phyloP scores from a whole-genome alignment of 2,888 invertebrate genomes.

The Agrotis puta region DNA sequence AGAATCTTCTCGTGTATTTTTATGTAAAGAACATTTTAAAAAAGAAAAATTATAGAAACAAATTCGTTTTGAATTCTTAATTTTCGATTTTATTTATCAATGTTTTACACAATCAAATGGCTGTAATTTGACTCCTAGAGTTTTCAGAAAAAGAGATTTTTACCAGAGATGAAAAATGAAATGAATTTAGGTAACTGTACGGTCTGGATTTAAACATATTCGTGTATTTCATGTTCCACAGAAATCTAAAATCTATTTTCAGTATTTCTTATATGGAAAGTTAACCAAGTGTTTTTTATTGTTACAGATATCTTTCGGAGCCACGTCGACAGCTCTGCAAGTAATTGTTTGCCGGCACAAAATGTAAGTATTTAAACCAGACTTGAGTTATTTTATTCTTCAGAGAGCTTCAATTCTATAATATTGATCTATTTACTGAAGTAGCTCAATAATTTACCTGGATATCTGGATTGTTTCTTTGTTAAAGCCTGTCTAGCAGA shows the following conservation, averaged over 20 bases:
- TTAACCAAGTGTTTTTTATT: conserved; percentile 23
- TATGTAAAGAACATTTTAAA: not conserved
- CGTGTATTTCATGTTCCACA: not conserved
- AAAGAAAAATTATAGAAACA: too few relatives aligned
- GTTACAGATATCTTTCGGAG: conserved; percentile 56
- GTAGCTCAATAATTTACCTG: not conserved
- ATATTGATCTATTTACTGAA: not conserved
- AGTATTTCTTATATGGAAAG: not conserved
- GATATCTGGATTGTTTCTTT: not conserved
- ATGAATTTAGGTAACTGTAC: too few relatives aligned
- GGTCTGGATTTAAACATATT: not conserved
- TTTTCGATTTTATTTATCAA: not conserved
- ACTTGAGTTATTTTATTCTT: not conserved
- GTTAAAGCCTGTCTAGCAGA: too few relatives aligned
- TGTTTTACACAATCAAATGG: not conserved
- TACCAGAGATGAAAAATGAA: too few relatives aligned
- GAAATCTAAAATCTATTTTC: not conserved
- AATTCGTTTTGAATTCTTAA: not conserved
- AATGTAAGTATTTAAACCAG: conserved; percentile 62
- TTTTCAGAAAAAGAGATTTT: not conserved
- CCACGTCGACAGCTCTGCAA: conserved; percentile 21
- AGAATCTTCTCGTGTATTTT: conserved; percentile 27
- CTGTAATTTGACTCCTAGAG: not conserved
- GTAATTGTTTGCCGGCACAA: conserved; percentile 55
- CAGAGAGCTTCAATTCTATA: not conserved